Base-by-base conservation (phyloP, 1,140 invertebrate genomes). In the Magallana gigas region DNA sequence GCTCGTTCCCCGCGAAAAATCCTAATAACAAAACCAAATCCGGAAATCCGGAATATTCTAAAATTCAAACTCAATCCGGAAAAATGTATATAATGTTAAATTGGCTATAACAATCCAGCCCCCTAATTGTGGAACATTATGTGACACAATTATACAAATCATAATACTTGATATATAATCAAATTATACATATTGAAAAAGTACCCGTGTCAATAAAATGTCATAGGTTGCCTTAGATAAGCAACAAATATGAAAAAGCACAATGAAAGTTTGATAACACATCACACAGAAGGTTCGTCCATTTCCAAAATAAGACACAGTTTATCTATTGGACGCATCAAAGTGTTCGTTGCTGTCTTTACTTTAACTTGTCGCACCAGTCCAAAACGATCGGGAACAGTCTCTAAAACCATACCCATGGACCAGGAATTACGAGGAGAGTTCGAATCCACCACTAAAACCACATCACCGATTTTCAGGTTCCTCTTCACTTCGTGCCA, bases 381-480 rank as follows among this genome's bases (percentile, higher is more conserved):
- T 12, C 88, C 88, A 18, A 83, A 81, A 6, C 80, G 68, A 60
- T 85, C 85, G 4, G 84, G 81, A 29, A 86, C 29, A 12, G 56
- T 80, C 82, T 88, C 83, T 14, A 57, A 12, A 80, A 91, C 60
- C 5, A 83, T 1, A n/a, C 60, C 90, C 56, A 90, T 59, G 0
- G 80, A 64, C 91, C 88, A 91, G 4, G 64, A 82, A 76, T 86
- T 88, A 58, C 91, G 82, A 23, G 88, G 88, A 16, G 84, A 11
- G 83, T 57, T 88, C 14, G 84, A 60, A 83, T 91, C 90, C 9
- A 86, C 86, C 14, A 91, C 59, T 14, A 91, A 48, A 56, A 91
- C 90, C 29, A 90, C 57, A 84, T 91, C 91, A 62, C 90, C 91
- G n/a, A 87, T 83, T n/a, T 58, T 18, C 8, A 91, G n/a, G 59